phyloP scores from a whole-genome alignment of 2,888 invertebrate species.

The Petrolisthes cinctipes region DNA sequence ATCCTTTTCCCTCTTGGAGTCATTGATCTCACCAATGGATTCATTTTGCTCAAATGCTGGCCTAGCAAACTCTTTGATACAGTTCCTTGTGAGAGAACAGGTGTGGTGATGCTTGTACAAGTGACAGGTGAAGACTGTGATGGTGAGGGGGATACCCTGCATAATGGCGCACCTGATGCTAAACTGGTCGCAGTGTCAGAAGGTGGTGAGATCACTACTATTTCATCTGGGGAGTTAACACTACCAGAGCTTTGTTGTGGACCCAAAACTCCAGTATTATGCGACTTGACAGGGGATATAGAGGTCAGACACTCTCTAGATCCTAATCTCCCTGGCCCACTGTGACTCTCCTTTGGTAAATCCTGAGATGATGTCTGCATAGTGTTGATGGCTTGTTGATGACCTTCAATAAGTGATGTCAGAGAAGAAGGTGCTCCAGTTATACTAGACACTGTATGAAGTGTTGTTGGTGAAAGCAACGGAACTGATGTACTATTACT shows the following conservation, averaged over 20 bases:
- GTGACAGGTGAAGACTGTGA: slow-evolving; percentile 6
- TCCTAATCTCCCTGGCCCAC: no score
- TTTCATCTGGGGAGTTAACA: no score
- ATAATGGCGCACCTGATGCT: not conserved
- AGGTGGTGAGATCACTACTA: not conserved
- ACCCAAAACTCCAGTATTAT: no score
- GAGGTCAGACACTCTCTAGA: no score
- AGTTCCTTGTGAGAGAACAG: not conserved
- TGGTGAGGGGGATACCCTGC: not conserved
- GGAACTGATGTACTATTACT: not conserved
- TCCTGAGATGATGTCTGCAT: not conserved
- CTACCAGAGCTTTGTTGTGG: no score
- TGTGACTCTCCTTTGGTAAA: no score
- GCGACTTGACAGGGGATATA: no score
- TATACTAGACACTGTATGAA: not conserved
- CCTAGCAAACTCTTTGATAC: not conserved
- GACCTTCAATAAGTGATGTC: not conserved
- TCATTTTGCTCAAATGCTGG: not conserved
- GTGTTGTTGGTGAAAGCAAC: not conserved
- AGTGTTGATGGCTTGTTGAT: not conserved
- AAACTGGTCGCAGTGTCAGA: not conserved
- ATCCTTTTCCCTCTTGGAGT: not conserved
- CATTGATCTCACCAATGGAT: not conserved
- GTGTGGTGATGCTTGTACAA: not conserved
- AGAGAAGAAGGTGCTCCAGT: not conserved